phyloP scores from a whole-genome alignment of 2,888 invertebrate species.

The Lycocerus yunnanus region DNA sequence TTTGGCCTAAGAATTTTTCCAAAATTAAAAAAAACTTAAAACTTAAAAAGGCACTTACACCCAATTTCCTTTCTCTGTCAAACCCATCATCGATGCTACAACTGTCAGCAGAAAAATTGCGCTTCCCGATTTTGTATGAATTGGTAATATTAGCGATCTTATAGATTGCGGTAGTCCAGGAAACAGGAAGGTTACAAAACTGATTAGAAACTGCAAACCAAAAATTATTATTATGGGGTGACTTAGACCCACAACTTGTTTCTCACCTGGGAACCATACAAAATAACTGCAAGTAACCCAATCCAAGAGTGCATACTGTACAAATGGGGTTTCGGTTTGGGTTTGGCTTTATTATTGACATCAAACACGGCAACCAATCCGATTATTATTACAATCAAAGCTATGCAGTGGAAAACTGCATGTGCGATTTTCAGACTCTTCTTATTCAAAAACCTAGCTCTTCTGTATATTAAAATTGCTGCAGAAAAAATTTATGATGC shows the following conservation, averaged over 20 bases:
- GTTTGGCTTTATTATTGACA: slow-evolving; percentile 67
- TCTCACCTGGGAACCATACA: slow-evolving; percentile 73
- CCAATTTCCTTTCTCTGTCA: slow-evolving; percentile 77
- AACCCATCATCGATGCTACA: slow-evolving; percentile 71
- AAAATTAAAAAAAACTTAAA: slow-evolving; percentile 2
- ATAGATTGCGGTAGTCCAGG: slow-evolving; percentile 69
- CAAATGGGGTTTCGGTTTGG: slow-evolving; percentile 67
- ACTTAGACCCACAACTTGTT: neutral
- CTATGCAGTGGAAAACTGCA: slow-evolving; percentile 67
- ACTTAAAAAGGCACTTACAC: slow-evolving; percentile 49
- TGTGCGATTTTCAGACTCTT: slow-evolving; percentile 76
- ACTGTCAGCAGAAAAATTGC: slow-evolving; percentile 72
- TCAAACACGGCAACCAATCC: slow-evolving; percentile 81
- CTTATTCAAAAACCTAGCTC: slow-evolving; percentile 74
- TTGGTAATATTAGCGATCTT: slow-evolving; percentile 70
- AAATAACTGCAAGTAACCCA: slow-evolving; percentile 71
- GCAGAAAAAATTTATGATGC: too few relatives aligned
- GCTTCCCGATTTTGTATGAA: slow-evolving; percentile 78
- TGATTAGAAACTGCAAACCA: slow-evolving; percentile 70
- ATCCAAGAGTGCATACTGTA: slow-evolving; percentile 83
- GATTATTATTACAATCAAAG: slow-evolving; percentile 70
- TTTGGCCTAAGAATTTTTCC: slow-evolving; percentile 40
- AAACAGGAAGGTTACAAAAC: slow-evolving; percentile 73
- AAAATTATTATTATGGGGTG: neutral
- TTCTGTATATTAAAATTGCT: slow-evolving; percentile 84